Conservation (phyloP, 2,888 invertebrate genomes). For the Chymomyza procnemis region DNA sequence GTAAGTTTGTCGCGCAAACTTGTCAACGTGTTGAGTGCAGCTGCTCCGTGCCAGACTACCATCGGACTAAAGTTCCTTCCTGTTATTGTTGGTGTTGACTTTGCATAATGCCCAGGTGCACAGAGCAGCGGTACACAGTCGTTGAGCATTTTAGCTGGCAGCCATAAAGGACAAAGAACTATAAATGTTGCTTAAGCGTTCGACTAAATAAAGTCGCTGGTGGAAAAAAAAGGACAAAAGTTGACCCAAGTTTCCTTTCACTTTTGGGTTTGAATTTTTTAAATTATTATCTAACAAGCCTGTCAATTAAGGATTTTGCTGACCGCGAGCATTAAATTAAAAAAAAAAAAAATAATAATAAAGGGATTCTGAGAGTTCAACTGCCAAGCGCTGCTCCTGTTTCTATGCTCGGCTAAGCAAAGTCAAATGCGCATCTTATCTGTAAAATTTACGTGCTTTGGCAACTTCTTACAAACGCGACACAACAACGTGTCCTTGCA, state of each 20-base stretch:
- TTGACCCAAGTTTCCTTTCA: neutral
- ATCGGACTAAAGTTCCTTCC: neutral
- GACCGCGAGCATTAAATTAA: no score
- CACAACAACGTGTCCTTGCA: neutral
- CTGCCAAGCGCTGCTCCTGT: no score
- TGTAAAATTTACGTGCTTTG: conserved; percentile 47
- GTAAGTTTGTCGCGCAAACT: conserved; percentile 53
- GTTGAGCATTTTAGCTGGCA: neutral
- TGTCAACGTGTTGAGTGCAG: conserved; percentile 63
- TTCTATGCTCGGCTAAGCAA: conserved; percentile 37
- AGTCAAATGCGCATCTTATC: conserved; percentile 56
- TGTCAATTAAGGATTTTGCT: neutral
- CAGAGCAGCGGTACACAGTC: neutral
- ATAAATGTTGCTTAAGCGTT: neutral
- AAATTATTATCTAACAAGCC: neutral
- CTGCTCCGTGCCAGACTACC: neutral
- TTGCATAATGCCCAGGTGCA: neutral
- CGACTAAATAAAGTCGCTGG: neutral
- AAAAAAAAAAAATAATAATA: no score
- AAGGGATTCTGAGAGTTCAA: no score
- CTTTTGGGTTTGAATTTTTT: neutral
- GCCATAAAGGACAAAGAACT: neutral
- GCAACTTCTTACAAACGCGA: neutral
- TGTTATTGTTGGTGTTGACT: neutral
- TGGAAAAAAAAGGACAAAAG: neutral